These are phyloP conservation scores for Drosophila greeni DNA, from an alignment of 2,888 invertebrate species.

Conservation along the genomic window DNA sequence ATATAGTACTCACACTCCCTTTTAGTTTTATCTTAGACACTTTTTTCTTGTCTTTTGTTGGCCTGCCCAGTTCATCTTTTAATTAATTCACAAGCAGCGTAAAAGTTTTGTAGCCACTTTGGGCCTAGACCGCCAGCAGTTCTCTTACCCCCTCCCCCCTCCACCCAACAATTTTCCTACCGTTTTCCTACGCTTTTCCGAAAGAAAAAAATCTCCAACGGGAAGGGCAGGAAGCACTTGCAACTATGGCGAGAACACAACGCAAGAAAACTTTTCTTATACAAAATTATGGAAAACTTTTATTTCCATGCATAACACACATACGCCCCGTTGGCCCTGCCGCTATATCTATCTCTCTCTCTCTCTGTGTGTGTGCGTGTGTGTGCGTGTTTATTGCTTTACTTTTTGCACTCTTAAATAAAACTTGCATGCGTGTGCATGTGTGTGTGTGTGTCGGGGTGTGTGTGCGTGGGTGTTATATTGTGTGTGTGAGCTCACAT, in stretches of 20 bases:
- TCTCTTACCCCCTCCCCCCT: neutral
- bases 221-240: slow-evolving; percentile 62
- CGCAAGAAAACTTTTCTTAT: slow-evolving; percentile 70
- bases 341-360: slow-evolving; percentile 21
- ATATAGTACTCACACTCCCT: neutral
- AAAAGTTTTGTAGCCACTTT: slow-evolving; percentile 68
- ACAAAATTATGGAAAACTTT: slow-evolving; percentile 72
- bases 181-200: neutral
- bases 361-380: slow-evolving; percentile 19
- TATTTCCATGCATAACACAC: slow-evolving; percentile 70
- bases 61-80: slow-evolving; percentile 67
- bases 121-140: slow-evolving; percentile 53
- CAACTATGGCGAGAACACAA: slow-evolving; percentile 65
- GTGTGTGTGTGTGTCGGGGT: slow-evolving; percentile 16
- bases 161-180: neutral
- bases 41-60: slow-evolving; percentile 39
- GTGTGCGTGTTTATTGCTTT: slow-evolving; percentile 60
- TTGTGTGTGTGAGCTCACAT: slow-evolving; percentile 47
- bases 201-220: slow-evolving; percentile 21
- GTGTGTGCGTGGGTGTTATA: slow-evolving; percentile 20
- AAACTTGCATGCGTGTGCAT: slow-evolving; percentile 33
- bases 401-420: slow-evolving; percentile 56
- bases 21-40: slow-evolving; percentile 25
- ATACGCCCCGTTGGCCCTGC: slow-evolving; percentile 32
- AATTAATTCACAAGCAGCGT: slow-evolving; percentile 68